phyloP scores from a whole-genome alignment of 1,140 invertebrate genomes.

The Drosophila kurseongensis region DNA sequence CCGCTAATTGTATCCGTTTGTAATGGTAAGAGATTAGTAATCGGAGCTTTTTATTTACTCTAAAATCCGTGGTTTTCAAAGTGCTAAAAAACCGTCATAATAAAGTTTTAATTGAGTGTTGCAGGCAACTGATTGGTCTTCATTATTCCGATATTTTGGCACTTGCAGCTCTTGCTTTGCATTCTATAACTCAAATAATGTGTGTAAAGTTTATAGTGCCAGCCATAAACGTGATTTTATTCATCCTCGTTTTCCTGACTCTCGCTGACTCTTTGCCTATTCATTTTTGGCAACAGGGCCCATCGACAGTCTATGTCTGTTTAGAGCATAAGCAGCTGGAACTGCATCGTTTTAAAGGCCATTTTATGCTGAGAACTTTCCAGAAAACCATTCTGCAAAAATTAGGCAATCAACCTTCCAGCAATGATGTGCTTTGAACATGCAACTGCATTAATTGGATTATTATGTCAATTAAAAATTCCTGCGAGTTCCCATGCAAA shows the following conservation, averaged over 20 bases:
- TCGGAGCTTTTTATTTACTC: too few species aligned
- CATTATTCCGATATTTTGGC: too few species aligned
- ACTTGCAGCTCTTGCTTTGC: too few species aligned
- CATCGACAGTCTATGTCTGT: neutral
- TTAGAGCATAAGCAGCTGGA: slow-evolving; percentile 1
- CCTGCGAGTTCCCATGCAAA: neutral
- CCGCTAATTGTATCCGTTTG: neutral
- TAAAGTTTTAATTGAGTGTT: too few species aligned
- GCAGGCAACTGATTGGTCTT: too few species aligned
- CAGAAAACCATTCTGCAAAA: neutral
- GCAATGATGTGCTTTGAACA: neutral
- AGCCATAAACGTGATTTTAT: too few species aligned
- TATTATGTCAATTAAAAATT: slow-evolving; percentile 4
- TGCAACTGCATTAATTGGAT: neutral
- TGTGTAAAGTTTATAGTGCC: too few species aligned
- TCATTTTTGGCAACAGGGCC: slow-evolving; percentile 1
- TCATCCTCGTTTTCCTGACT: neutral
- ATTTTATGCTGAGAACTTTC: neutral
- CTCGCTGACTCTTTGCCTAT: slow-evolving; percentile 2
- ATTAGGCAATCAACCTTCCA: neutral
- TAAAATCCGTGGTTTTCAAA: too few species aligned
- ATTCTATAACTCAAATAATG: too few species aligned
- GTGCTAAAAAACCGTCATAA: too few species aligned
- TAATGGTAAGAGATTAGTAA: too few species aligned
- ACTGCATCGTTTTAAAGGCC: neutral